Percentiles rank a stretch among this genome's conserved stretches.
These are phyloP conservation scores for Pachycephala philippinensis DNA, from an alignment of 2,113 vertebrate species.

Conservation along the genomic window DNA sequence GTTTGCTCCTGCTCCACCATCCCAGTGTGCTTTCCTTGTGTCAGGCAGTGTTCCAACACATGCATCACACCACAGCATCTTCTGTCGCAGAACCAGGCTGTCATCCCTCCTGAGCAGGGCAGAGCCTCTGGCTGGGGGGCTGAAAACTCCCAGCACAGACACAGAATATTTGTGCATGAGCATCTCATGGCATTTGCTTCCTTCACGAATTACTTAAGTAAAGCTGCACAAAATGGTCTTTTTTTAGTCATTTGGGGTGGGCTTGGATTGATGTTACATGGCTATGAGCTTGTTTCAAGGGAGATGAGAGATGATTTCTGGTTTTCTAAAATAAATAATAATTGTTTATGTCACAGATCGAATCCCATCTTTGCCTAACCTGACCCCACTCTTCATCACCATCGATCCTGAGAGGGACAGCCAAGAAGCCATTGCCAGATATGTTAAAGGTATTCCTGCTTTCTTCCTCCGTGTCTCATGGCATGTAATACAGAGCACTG, in stretches of 20 bases:
- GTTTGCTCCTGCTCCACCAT: background rate
- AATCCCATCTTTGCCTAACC: constrained; percentile 82
- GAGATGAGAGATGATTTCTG: background rate
- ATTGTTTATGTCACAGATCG: constrained; percentile 69
- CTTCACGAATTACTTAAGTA: background rate
- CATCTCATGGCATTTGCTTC: background rate
- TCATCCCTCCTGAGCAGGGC: background rate
- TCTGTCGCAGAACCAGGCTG: background rate
- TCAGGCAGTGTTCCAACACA: fast-evolving
- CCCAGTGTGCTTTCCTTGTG: fast-evolving
- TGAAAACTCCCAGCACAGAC: background rate
- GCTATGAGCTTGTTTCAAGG: background rate
- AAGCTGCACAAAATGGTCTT: background rate
- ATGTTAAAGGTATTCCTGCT: constrained; percentile 85
- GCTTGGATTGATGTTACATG: background rate
- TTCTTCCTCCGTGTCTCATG: background rate
- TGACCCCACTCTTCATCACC: constrained; percentile 92
- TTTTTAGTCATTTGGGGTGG: background rate
- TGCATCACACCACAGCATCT: background rate
- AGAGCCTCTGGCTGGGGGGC: background rate
- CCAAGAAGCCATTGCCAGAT: constrained; percentile 82
- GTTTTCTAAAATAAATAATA: background rate
- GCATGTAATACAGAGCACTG: background rate
- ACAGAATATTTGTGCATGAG: too few relatives aligned
- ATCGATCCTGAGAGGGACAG: constrained; percentile 92